Evolutionary conservation across 2,113 vertebrate species (phyloP), one percentile per base, ranked within the genome.

Genomic region (Centropus unirufus): DNA sequence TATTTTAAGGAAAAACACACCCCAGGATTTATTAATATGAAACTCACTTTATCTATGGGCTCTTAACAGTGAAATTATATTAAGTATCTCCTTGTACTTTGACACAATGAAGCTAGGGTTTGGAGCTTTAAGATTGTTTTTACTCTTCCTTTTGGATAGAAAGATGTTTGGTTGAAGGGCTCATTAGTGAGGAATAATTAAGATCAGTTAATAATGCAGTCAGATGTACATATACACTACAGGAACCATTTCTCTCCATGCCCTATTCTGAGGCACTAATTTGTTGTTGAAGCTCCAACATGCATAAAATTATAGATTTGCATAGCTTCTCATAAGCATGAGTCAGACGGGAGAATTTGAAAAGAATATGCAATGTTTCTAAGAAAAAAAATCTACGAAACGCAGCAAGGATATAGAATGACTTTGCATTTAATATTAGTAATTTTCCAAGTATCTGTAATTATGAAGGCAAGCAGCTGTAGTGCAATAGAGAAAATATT

Each of bases 201-300:
- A 82, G 91, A 93, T 94, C 83, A 95, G 92, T 92, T 96, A 96
- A 94, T 94, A 91, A 81, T 5, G 11, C 54, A 73, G 64, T 58
- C 82, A 92, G 78, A 90, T 90, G 39, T 86, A 55, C 32, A 74
- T 13, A 64, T 63, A 74, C 20, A 44, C 20, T 82, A 29, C 51
- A 87, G 63, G 55, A 82, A 57, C 51, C 29, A 66, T 93, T 92
- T 64, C 62, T 90, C 29, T 92, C 55, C 62, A n/a, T 64, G 30
- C 29, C 47, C 49, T 84, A 51, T 19, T 87, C 54, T 36, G 49
- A 93, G 61, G 34, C 29, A 85, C 18, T 87, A 70, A 95, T 91
- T 95, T 90, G n/a, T 64, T 85, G 30, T 20, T 92, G 79, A 86
- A 88, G 32, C 7, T 86, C 16, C 47, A 86, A 23, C 18, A 42